phyloP scores from a whole-genome alignment of 2,888 invertebrate species.

The Apamea anceps region DNA sequence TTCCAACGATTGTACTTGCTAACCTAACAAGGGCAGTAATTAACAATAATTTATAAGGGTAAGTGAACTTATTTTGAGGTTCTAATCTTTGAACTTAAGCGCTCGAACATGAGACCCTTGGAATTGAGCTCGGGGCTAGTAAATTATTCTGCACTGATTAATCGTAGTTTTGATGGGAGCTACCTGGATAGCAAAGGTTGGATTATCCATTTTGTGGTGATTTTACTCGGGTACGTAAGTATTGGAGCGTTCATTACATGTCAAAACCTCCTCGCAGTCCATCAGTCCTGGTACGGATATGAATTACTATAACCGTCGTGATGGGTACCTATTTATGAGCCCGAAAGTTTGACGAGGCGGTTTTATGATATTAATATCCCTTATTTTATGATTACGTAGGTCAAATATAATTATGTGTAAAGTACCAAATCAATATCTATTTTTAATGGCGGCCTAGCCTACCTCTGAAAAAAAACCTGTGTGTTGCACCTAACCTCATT shows the following conservation, averaged over 20 bases:
- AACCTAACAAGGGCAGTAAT: constrained; percentile 73
- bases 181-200: constrained; percentile 32
- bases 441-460: too few species aligned
- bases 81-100: constrained; percentile 60
- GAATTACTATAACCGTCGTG: background rate
- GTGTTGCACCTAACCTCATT: background rate
- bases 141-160: constrained; percentile 63
- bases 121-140: constrained; percentile 42
- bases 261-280: background rate
- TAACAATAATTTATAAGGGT: constrained; percentile 76
- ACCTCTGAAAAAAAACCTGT: background rate
- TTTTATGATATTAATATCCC: background rate
- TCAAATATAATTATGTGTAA: background rate
- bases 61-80: constrained; percentile 65
- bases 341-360: background rate
- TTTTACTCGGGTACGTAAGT: background rate
- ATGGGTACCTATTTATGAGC: background rate
- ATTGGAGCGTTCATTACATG: constrained; percentile 4
- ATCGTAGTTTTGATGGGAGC: constrained; percentile 52
- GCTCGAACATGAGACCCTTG: constrained; percentile 55
- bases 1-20: constrained; percentile 73
- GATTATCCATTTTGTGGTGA: constrained; percentile 29
- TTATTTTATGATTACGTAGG: background rate
- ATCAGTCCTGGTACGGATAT: background rate
- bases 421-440: background rate